These are phyloP conservation scores for Colinus virginianus DNA, from an alignment of 2,113 vertebrate species.

Conservation along the genomic window DNA sequence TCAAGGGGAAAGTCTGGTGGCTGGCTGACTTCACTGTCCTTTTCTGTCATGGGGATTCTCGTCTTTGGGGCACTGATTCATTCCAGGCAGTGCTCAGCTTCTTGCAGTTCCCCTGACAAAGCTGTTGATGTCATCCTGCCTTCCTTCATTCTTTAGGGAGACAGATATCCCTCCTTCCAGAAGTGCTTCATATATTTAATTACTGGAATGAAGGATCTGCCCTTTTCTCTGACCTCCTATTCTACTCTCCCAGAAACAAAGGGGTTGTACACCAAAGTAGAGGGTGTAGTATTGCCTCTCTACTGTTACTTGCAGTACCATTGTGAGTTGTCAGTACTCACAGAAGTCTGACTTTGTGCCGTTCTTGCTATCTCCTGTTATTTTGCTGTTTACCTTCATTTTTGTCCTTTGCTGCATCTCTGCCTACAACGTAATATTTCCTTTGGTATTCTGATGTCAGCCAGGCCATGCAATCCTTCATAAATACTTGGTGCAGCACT, in stretches of 20 bases:
- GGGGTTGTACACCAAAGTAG: not conserved
- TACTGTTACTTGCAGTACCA: not conserved
- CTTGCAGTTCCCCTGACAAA: not conserved
- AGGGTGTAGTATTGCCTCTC: not conserved
- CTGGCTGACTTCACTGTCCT: not conserved
- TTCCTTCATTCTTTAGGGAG: not conserved
- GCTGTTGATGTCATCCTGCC: not conserved
- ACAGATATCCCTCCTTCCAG: not conserved
- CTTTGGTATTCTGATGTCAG: not conserved
- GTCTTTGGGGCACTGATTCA: not conserved
- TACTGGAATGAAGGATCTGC: not conserved
- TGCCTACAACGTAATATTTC: not conserved
- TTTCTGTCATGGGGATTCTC: fast-evolving
- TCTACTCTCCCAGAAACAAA: not conserved
- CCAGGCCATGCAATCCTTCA: not conserved
- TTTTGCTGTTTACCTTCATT: not conserved
- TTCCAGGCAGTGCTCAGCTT: not conserved
- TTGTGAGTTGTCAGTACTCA: fast-evolving
- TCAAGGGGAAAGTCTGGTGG: no score
- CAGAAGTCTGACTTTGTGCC: not conserved
- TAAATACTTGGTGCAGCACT: not conserved
- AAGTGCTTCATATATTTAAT: not conserved
- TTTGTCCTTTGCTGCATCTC: not conserved
- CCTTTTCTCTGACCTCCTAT: not conserved
- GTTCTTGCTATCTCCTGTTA: not conserved